phyloP scores from a whole-genome alignment of 2,888 invertebrate genomes.

The Alitta virens region DNA sequence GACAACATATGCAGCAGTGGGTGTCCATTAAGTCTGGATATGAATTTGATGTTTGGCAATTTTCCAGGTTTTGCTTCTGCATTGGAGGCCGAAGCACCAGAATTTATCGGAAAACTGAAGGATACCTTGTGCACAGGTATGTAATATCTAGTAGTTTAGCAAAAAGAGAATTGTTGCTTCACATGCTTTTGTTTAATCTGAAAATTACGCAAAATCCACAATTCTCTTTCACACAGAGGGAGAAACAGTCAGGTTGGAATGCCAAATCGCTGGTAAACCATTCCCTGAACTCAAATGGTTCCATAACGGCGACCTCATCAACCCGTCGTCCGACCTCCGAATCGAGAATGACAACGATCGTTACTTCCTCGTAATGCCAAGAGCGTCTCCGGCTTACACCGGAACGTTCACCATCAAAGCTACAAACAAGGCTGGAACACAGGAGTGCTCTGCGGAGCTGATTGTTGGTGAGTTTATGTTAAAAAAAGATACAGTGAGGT shows the following conservation, averaged over 20 bases:
- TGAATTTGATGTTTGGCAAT: too few species aligned
- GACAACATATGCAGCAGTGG: too few species aligned
- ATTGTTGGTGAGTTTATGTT: conserved; percentile 3
- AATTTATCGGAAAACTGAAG: conserved; percentile 38
- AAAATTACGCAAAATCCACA: too few species aligned
- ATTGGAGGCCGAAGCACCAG: conserved; percentile 43
- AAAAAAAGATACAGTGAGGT: background rate
- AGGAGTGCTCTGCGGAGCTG: conserved; percentile 69
- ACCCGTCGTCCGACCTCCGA: conserved; percentile 13
- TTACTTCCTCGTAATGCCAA: conserved; percentile 69
- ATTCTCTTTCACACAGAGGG: too few species aligned
- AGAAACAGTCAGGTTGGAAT: conserved; percentile 56
- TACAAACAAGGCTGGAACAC: conserved; percentile 84
- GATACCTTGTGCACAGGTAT: conserved; percentile 23
- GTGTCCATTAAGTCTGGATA: too few species aligned
- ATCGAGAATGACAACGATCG: conserved; percentile 20
- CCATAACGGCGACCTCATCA: conserved; percentile 11
- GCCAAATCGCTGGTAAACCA: conserved; percentile 67
- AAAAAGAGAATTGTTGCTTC: background rate
- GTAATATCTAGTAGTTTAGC: background rate
- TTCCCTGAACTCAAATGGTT: conserved; percentile 21
- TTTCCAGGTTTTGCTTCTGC: conserved; percentile 29
- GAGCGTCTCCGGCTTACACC: conserved; percentile 77
- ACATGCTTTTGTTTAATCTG: too few species aligned
- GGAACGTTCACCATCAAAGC: conserved; percentile 86